phyloP scores from a whole-genome alignment of 2,797 vertebrate genomes.

The Poeciliopsis paucimaculata region DNA sequence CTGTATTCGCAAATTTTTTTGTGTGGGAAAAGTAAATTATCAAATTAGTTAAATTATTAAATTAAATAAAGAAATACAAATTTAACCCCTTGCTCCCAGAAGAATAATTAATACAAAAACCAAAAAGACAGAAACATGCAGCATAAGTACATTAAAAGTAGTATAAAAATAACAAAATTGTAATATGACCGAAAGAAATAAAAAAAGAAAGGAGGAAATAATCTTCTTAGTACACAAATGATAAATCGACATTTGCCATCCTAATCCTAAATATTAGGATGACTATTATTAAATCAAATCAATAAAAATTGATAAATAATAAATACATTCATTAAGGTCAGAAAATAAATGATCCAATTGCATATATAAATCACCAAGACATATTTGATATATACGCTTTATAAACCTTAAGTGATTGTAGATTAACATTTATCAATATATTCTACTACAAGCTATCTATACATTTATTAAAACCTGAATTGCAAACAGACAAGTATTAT shows the following conservation, averaged over 20 bases:
- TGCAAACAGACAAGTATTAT: not conserved
- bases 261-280: not conserved
- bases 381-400: not conserved
- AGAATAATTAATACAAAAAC: not conserved
- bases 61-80: not conserved
- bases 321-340: not conserved
- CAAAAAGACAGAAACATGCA: not conserved
- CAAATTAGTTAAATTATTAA: not conserved
- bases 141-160: not conserved
- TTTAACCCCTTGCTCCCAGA: not conserved
- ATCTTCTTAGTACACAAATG: not conserved
- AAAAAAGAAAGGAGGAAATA: not conserved
- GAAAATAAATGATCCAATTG: not conserved
- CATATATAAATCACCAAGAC: not conserved
- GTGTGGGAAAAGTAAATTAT: not conserved
- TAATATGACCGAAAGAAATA: not conserved
- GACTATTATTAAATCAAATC: not conserved
- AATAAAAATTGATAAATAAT: not conserved
- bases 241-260: not conserved
- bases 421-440: not conserved
- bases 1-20: not conserved
- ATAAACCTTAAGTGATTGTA: not conserved
- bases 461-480: not conserved
- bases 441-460: not conserved
- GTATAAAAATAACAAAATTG: not conserved